Base-by-base conservation (phyloP, 2,888 invertebrate species). In the Nomada goodeniana region DNA sequence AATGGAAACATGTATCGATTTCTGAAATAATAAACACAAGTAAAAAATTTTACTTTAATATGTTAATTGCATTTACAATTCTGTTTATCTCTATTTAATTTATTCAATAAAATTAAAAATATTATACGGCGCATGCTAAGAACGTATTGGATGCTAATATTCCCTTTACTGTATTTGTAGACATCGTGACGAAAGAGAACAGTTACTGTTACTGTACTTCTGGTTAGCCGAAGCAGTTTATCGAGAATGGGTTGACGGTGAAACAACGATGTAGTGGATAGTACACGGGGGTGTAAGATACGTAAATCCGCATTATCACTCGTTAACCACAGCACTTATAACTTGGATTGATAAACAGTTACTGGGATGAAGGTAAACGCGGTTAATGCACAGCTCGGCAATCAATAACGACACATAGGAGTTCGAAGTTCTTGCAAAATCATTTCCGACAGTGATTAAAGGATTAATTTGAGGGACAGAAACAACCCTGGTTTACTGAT, bases 241-340 rank as follows among this genome's bases (percentile, higher is more conserved):
- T 83, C 79, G 50, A 29, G 13, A 36, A 44, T 20, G 52, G 82
- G 72, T 63, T 74, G 82, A 76, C 70, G 73, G 59, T 57, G 52
- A 83, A 76, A 71, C 59, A 78, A 76, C 75, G 57, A 18, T 36
- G 23, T 23, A n/a, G 29, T 36, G 44, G 61, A 80, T 61, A n/a
- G n/a, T 36, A 36, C 36, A 52, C 55, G 29, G n/a, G 29, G 42
- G 42, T 52, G 65, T 44, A 42, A 55, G 55, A 42, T 63, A 70
- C 68, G 80, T 82, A 84, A 86, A 87, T 86, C 63, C 71, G 55
- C 29, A 79, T 86, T 86, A 88, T 84, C 79, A 76, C 60, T 55
- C 52, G 57, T n/a, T 36, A 53, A 15, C 36, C 53, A 60, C 5
- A 26, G 44, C 55, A 65, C 42, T 67, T 78, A 50, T 73, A 79